Conservation (phyloP, 1,140 invertebrate genomes). For the Caerostris darwini region DNA sequence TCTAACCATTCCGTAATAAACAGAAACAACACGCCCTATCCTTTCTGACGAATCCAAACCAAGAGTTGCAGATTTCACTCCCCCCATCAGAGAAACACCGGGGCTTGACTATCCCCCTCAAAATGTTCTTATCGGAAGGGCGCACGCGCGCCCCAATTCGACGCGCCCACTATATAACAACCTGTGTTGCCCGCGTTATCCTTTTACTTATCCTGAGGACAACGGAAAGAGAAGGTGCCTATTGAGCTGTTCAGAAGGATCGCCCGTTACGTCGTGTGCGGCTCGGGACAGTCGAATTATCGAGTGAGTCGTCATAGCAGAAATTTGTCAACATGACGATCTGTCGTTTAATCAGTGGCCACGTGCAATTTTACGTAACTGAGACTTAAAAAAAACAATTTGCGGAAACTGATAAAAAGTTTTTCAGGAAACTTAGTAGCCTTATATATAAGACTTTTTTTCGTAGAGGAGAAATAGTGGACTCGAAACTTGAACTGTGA, state of each 20-base stretch:
- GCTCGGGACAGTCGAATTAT: neutral
- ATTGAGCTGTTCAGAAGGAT: neutral
- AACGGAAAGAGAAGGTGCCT: slow-evolving; percentile 14
- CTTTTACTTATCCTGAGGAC: slow-evolving; percentile 64
- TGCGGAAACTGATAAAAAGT: too few species aligned
- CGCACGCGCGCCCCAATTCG: slow-evolving; percentile 65
- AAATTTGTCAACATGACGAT: neutral
- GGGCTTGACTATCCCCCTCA: neutral
- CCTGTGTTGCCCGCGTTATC: slow-evolving; percentile 65
- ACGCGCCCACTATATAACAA: slow-evolving; percentile 73
- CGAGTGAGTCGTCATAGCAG: neutral
- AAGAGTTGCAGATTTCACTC: slow-evolving; percentile 42
- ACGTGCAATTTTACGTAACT: neutral
- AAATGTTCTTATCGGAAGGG: slow-evolving; percentile 11
- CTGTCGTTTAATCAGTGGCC: neutral
- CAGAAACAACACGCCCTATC: slow-evolving; percentile 65
- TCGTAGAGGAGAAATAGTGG: too few species aligned
- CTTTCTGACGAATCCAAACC: slow-evolving; percentile 48
- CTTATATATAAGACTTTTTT: too few species aligned
- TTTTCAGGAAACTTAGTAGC: too few species aligned
- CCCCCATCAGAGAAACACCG: neutral
- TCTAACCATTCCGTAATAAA: slow-evolving; percentile 11
- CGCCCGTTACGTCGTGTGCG: neutral
- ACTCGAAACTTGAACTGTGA: neutral
- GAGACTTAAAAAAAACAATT: neutral